Percentiles rank a stretch among this genome's conserved stretches.
Conservation (phyloP, 2,113 vertebrate species). For the Glaucomys volans region DNA sequence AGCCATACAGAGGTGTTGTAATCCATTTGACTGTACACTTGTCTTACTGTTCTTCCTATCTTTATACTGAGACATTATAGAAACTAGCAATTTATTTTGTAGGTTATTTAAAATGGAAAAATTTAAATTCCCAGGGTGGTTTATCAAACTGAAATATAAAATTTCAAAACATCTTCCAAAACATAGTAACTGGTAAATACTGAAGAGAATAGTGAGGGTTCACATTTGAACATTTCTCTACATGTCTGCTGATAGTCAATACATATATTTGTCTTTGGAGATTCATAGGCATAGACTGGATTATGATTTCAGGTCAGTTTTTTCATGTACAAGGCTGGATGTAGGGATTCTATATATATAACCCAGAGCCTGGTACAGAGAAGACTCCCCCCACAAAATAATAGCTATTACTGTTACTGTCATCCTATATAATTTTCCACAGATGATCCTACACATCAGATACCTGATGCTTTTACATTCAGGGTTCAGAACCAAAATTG, state of each 20-base stretch:
- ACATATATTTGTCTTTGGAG: not conserved
- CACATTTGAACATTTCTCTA: not conserved
- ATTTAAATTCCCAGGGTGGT: not conserved
- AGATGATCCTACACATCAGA: not conserved
- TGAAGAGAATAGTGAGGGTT: not conserved
- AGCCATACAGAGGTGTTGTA: not conserved
- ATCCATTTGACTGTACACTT: not conserved
- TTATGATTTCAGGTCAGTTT: not conserved
- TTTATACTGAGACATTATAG: not conserved
- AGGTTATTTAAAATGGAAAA: constrained; percentile 33
- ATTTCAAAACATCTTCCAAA: constrained; percentile 22
- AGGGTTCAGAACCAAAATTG: not conserved
- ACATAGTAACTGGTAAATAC: not conserved
- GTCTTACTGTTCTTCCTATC: not conserved
- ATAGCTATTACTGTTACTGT: not conserved
- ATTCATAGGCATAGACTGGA: not conserved
- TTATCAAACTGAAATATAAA: constrained; percentile 31
- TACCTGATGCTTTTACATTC: not conserved
- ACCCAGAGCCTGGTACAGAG: not conserved
- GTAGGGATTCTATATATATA: not conserved
- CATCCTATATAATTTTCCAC: not conserved
- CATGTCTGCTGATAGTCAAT: not conserved
- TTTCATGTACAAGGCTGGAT: not conserved
- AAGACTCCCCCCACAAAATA: not conserved
- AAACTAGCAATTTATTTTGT: constrained; percentile 5